These are phyloP conservation scores for Eonycteris spelaea DNA, from an alignment of 2,113 vertebrate species.

Conservation along the genomic window DNA sequence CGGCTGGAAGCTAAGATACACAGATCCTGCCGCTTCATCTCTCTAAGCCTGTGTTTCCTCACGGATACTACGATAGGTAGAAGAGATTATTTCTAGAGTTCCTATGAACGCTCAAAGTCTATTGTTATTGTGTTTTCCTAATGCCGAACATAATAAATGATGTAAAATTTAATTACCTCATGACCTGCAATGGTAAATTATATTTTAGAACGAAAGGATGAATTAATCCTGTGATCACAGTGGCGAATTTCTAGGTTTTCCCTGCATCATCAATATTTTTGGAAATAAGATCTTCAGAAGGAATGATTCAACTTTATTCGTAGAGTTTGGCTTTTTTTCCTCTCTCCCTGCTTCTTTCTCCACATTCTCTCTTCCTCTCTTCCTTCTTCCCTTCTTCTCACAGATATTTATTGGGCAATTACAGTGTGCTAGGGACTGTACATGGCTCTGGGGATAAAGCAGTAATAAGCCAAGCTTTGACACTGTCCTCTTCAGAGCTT, in stretches of 20 bases:
- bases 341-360: rapidly evolving
- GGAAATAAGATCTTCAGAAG: neutral
- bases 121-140: neutral
- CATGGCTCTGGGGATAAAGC: rapidly evolving
- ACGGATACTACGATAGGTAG: neutral
- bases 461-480: neutral
- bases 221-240: neutral
- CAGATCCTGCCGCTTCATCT: rapidly evolving
- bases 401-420: neutral
- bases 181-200: slow-evolving; percentile 24
- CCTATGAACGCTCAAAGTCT: neutral
- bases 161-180: slow-evolving; percentile 29
- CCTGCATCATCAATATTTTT: neutral
- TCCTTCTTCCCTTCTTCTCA: neutral
- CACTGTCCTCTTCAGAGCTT: neutral
- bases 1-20: rapidly evolving
- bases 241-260: neutral
- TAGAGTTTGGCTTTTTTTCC: no score
- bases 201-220: slow-evolving; percentile 22
- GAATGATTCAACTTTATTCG: neutral
- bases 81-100: neutral
- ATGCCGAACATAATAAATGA: neutral
- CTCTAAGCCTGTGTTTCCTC: neutral
- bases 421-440: neutral
- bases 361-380: no score